Percentiles rank a stretch among this genome's conserved stretches.
Conservation (phyloP, 2,888 invertebrate species). For the Ophioninae sp. region DNA sequence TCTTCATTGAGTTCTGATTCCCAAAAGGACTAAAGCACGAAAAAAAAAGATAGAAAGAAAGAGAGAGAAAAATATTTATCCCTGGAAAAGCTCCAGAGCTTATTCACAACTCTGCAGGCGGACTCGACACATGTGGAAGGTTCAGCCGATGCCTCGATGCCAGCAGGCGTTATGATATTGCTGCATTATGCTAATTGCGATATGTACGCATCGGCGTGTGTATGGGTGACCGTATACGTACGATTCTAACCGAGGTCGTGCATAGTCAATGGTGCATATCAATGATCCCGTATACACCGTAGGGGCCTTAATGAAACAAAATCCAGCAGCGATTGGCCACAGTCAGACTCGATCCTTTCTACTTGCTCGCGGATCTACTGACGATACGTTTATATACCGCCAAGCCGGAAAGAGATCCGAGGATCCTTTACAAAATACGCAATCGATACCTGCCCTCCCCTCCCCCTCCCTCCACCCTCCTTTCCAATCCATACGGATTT, state of each 20-base stretch:
- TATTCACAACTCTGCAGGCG: slow-evolving; percentile 35
- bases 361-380: slow-evolving; percentile 2
- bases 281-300: slow-evolving; percentile 68
- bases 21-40: background rate
- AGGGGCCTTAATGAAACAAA: slow-evolving; percentile 31
- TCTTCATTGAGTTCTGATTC: slow-evolving; percentile 2
- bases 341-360: background rate
- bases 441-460: background rate
- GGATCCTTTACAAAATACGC: slow-evolving; percentile 9
- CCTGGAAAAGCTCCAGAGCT: slow-evolving; percentile 38
- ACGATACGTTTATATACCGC: background rate
- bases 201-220: background rate
- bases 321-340: slow-evolving; percentile 65
- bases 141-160: slow-evolving; percentile 41
- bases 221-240: background rate
- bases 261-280: slow-evolving; percentile 76
- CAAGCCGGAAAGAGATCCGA: slow-evolving; percentile 10
- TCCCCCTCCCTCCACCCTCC: too few species aligned
- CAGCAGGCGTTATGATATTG: slow-evolving; percentile 75
- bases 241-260: slow-evolving; percentile 63
- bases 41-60: background rate
- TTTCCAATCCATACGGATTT: background rate
- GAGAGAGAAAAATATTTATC: background rate
- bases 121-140: slow-evolving; percentile 53
- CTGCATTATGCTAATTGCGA: slow-evolving; percentile 78